Evolutionary conservation across 2,888 invertebrate species (phyloP), one percentile per base, ranked within the genome.

Genomic region (Tolmerus cingulatus): DNA sequence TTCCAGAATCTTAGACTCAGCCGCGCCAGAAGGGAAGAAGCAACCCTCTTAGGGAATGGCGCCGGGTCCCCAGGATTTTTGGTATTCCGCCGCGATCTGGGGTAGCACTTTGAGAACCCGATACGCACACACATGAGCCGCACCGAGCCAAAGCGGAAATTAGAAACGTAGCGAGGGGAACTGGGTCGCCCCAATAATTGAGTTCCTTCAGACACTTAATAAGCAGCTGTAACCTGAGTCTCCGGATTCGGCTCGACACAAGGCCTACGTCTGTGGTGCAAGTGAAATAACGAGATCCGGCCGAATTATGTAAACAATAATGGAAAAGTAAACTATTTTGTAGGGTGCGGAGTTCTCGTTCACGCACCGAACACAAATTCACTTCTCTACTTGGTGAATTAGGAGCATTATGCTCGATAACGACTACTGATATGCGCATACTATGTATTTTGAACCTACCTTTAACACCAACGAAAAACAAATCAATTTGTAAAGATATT

Each of bases 41-140:
- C 37, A 57, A n/a, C 34, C 66, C n/a, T 37, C 57, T 19, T 82
- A 66, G 40, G 37, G n/a, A 82, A 82, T 37, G 82, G 82, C 82
- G 82, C 82, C 82, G 51, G 43, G 8, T 79, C 51, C 30, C 30
- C 79, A 3, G 79, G 55, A 79, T 79, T 79, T 27, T n/a, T 27
- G n/a, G 30, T 51, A 79, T 79, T 23, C 55, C 5, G 9, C 7
- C 19, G 77, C 37, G 16, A 37, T 34, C 40, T 37, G 4, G 78
- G 46, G 46, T 23, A 43, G 19, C 0, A 34, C 3, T 5, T 1
- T 30, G 3, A 30, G 78, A 37, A 77, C 77, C n/a, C 16, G 78
- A 66, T 66, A 66, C 66, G 3, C 66, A 23, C 66, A 66, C 66
- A 66, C 12, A 66, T 12, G 12, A 9, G 23, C 19, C 66, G 66